phyloP scores from a whole-genome alignment of 2,888 invertebrate genomes.

The Plutella xylostella region DNA sequence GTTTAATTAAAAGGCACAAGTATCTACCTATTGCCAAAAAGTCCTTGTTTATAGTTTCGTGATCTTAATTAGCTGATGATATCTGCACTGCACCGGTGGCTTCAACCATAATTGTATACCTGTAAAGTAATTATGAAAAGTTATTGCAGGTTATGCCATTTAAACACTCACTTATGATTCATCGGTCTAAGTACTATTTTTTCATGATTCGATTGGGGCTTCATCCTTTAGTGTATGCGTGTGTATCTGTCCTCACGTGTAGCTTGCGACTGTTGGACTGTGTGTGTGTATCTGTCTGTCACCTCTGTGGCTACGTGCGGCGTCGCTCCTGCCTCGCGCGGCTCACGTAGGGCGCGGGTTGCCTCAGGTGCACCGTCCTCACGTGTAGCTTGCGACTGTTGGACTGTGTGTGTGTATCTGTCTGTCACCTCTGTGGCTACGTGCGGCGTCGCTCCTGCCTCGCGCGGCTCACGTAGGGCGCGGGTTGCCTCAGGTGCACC shows the following conservation, averaged over 20 bases:
- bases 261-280: constrained; percentile 24
- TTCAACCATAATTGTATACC: too few relatives aligned
- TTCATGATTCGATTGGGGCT: too few relatives aligned
- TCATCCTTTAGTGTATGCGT: too few relatives aligned
- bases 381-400: constrained; percentile 36
- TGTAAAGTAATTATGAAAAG: too few relatives aligned
- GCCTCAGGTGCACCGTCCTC: constrained; percentile 33
- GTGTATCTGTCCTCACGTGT: constrained; percentile 40
- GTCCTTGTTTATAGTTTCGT: too few relatives aligned
- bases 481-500: constrained; percentile 30
- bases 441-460: not conserved
- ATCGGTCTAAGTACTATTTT: too few relatives aligned
- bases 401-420: not conserved
- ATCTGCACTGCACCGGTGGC: too few relatives aligned
- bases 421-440: not conserved
- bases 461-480: constrained; percentile 4
- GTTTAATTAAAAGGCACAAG: too few relatives aligned
- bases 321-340: not conserved
- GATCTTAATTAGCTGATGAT: too few relatives aligned
- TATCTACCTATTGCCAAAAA: too few relatives aligned
- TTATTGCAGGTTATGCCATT: too few relatives aligned
- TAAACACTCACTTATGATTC: too few relatives aligned
- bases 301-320: not conserved
- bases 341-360: constrained; percentile 16
- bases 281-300: not conserved